Evolutionary conservation across 2,113 vertebrate species (phyloP).

Genomic region (Cervus canadensis): DNA sequence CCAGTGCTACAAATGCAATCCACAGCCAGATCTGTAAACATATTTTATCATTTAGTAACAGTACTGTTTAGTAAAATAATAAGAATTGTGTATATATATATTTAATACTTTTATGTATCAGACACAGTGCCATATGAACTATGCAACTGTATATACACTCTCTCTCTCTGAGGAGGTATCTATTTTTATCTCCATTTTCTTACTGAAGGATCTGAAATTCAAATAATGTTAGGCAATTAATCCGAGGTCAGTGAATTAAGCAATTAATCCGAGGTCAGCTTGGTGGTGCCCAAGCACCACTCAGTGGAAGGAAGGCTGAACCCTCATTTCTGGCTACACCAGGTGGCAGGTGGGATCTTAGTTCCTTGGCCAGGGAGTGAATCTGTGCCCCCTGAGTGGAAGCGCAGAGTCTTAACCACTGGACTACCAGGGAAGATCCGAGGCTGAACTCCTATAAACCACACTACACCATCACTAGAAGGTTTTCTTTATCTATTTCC

Average conservation of each 20-base stretch:
- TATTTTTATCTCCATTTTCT: neutral
- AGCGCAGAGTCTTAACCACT: neutral
- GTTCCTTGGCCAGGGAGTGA: no score
- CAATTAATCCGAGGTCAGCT: neutral
- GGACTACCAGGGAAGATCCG: neutral
- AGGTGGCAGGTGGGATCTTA: neutral
- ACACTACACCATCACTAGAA: neutral
- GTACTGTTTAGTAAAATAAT: neutral
- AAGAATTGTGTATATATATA: neutral
- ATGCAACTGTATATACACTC: neutral
- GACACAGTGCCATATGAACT: neutral
- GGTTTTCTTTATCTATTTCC: neutral
- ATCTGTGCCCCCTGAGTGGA: neutral
- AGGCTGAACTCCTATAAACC: neutral
- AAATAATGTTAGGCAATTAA: neutral
- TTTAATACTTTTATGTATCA: neutral
- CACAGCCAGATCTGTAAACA: neutral
- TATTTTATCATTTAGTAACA: neutral
- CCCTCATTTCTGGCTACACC: neutral
- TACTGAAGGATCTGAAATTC: neutral
- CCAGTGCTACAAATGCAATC: neutral
- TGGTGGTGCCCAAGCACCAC: neutral
- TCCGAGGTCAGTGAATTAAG: neutral
- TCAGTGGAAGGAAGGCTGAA: neutral
- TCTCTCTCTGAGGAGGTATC: neutral